Base-by-base conservation (phyloP, 2,113 vertebrate genomes). In the Motacilla alba region DNA sequence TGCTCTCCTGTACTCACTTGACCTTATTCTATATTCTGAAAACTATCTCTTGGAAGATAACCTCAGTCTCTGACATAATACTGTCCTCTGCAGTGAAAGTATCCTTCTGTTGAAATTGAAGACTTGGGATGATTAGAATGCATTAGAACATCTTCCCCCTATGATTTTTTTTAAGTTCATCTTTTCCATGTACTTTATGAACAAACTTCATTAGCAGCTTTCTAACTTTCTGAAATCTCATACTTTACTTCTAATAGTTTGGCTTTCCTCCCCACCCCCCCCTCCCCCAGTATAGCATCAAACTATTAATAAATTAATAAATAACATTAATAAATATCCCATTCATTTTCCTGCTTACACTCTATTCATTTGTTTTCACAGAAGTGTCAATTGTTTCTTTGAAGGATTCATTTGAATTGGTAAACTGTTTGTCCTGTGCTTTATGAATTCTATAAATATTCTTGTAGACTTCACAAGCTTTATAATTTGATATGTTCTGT, bases 21-120 rank as follows among this genome's bases (percentile, higher is more conserved):
- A 87, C 80, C 87, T 92, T 94, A 79, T 88, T 95, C 64, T 67
- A 7, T 83, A 89, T 87, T 94, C 76, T 95, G 81, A 77, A 95
- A 86, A 70, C 68, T 81, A 7, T 83, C 44, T 85, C 46, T 89
- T 86, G 64, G 33, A 94, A 77, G 93, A 74, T 92, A 95, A 83
- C 73, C 64, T 89, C 68, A 39, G 17, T 70, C 18, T 83, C 59
- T 95, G 64, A 86, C 52, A 81, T 78, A 82, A 67, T 75, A 59
- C 78, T 85, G 44, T 96, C 39, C 58, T 87, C 74, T 85, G 31
- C 69, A 78, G 14, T 70, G 28, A 70, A 87, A 87, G 28, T 84
- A 63, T 15, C n/a, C 20, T 78, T 82, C 69, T 83, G 26, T 43
- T 84, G 37, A 55, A 91, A 75, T 28, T 24, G 43, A 82, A 87